These are phyloP conservation scores for Synanthedon tipuliformis DNA, from an alignment of 2,888 invertebrate species.

Conservation along the genomic window DNA sequence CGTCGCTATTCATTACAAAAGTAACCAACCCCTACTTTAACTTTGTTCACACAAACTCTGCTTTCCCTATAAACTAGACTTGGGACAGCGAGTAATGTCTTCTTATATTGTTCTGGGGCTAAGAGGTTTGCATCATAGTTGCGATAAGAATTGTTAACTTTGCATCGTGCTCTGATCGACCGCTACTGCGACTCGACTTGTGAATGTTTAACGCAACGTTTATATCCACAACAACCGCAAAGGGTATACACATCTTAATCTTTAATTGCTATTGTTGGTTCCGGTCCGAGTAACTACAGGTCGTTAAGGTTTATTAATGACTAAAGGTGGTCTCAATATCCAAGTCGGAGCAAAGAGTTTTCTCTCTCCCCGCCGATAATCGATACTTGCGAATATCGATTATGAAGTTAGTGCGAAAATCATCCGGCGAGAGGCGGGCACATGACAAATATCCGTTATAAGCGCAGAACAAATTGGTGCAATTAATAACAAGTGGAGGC, in stretches of 20 bases:
- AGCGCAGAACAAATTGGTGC: slow-evolving; percentile 65
- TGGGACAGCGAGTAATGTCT: slow-evolving; percentile 68
- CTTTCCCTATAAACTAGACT: slow-evolving; percentile 66
- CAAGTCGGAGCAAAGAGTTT: slow-evolving; percentile 34
- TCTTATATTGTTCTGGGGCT: slow-evolving; percentile 68
- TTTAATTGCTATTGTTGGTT: slow-evolving; percentile 13
- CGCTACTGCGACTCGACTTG: slow-evolving; percentile 27
- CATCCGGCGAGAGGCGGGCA: slow-evolving; percentile 49
- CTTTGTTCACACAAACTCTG: slow-evolving; percentile 59
- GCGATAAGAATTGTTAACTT: slow-evolving; percentile 63
- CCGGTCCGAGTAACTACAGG: slow-evolving; percentile 24
- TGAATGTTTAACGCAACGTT: slow-evolving; percentile 27
- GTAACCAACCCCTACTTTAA: slow-evolving; percentile 50
- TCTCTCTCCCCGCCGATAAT: slow-evolving; percentile 24
- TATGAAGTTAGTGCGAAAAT: slow-evolving; percentile 63
- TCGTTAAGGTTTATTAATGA: slow-evolving; percentile 46
- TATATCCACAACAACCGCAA: slow-evolving; percentile 1
- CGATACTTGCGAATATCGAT: slow-evolving; percentile 58
- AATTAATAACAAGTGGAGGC: slow-evolving; percentile 58
- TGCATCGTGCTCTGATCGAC: slow-evolving; percentile 36
- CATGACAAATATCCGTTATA: slow-evolving; percentile 67
- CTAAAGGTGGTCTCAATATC: slow-evolving; percentile 38
- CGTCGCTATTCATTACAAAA: slow-evolving; percentile 65
- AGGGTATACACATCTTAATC: slow-evolving; percentile 4
- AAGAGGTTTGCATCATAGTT: slow-evolving; percentile 62